Evolutionary conservation across 1,140 invertebrate species (phyloP).

Genomic region (Apocrypta bakeri): DNA sequence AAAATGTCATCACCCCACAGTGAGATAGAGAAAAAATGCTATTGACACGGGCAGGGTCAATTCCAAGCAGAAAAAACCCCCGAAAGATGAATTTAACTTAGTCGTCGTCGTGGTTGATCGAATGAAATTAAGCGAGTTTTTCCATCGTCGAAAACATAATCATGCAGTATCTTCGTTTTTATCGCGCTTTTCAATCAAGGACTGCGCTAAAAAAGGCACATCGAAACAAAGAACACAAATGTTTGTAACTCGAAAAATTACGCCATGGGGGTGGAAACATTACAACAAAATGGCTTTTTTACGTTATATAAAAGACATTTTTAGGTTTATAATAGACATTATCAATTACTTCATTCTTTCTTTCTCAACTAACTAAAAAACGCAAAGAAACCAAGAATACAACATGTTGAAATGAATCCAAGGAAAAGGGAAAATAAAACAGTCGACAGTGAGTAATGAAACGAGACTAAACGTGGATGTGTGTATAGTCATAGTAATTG

Average conservation of each 20-base stretch:
- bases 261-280: too few relatives aligned
- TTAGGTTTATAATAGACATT: too few relatives aligned
- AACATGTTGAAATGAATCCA: neutral
- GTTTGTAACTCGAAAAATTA: too few relatives aligned
- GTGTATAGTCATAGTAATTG: neutral
- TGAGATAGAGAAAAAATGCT: neutral
- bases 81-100: neutral
- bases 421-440: neutral
- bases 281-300: too few relatives aligned
- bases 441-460: neutral
- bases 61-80: neutral
- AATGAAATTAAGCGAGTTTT: constrained; percentile 45
- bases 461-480: neutral
- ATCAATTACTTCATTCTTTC: too few relatives aligned
- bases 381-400: too few relatives aligned
- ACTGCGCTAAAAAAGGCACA: too few relatives aligned
- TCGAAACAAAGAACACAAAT: too few relatives aligned
- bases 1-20: constrained; percentile 8
- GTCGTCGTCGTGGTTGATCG: constrained; percentile 38
- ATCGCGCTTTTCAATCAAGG: constrained; percentile 42
- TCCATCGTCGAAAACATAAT: constrained; percentile 1
- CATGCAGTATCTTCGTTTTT: constrained; percentile 13
- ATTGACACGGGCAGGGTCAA: neutral
- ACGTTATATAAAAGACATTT: too few relatives aligned
- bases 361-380: too few relatives aligned